These are phyloP conservation scores for Tringa solitaria DNA, from an alignment of 2,113 vertebrate genomes.

Conservation along the genomic window DNA sequence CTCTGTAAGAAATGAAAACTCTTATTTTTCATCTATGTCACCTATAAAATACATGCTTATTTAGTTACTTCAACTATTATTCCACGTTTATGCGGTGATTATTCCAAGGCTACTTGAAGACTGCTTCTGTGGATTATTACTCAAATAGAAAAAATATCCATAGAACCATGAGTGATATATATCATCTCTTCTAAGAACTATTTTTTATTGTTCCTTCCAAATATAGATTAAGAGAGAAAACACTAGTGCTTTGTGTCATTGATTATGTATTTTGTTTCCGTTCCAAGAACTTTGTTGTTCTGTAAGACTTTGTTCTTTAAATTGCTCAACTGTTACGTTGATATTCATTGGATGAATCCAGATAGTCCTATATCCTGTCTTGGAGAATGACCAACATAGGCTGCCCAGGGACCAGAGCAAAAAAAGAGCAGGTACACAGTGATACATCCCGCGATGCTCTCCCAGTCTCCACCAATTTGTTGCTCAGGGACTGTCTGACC, in stretches of 20 bases:
- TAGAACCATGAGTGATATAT: background rate
- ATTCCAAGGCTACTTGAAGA: background rate
- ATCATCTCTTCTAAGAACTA: background rate
- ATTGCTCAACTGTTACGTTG: background rate
- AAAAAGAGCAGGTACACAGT: background rate
- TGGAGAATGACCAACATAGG: background rate
- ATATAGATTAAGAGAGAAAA: background rate
- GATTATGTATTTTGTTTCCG: background rate
- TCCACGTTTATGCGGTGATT: background rate
- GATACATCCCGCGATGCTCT: background rate
- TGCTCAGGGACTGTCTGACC: slow-evolving; percentile 11
- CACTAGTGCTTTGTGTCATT: background rate
- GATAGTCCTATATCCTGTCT: background rate
- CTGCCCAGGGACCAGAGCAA: background rate
- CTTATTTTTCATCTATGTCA: background rate
- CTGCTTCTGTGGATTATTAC: background rate
- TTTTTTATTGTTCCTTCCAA: background rate
- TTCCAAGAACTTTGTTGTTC: background rate
- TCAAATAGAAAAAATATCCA: background rate
- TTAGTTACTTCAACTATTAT: background rate
- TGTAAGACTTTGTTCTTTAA: background rate
- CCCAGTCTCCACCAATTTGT: background rate
- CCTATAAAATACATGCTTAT: background rate
- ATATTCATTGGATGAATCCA: background rate
- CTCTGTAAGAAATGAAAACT: background rate